Percentiles rank a stretch among this genome's conserved stretches.
These are phyloP conservation scores for Coracias cyanogaster DNA, from an alignment of 2,797 vertebrate species.

Conservation along the genomic window DNA sequence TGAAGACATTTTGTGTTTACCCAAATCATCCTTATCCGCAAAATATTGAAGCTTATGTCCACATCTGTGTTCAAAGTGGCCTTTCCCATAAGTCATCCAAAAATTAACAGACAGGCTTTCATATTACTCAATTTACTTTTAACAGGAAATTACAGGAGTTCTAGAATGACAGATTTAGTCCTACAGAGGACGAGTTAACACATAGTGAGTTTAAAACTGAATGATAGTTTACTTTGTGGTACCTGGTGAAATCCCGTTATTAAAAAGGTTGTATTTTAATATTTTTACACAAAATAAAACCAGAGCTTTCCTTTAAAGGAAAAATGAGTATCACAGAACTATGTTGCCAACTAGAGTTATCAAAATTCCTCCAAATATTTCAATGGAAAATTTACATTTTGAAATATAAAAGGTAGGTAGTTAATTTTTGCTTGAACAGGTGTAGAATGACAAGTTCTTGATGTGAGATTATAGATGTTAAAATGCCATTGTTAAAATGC, in stretches of 20 bases:
- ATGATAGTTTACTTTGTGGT: background rate
- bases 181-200: background rate
- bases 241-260: background rate
- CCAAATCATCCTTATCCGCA: background rate
- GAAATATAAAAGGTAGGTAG: background rate
- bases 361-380: background rate
- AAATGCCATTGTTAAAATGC: background rate
- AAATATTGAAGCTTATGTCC: background rate
- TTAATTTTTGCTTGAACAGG: background rate
- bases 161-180: background rate
- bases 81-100: background rate
- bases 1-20: background rate
- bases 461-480: background rate
- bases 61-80: background rate
- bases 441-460: background rate
- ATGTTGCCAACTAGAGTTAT: background rate
- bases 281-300: background rate
- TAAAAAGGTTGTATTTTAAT: background rate
- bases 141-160: background rate
- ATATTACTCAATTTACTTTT: background rate
- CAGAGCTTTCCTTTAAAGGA: background rate
- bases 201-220: background rate
- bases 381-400: background rate
- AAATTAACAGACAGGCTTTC: background rate
- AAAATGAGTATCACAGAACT: background rate